These are phyloP conservation scores for Piaya cayana DNA, from an alignment of 2,113 vertebrate species.

Conservation along the genomic window DNA sequence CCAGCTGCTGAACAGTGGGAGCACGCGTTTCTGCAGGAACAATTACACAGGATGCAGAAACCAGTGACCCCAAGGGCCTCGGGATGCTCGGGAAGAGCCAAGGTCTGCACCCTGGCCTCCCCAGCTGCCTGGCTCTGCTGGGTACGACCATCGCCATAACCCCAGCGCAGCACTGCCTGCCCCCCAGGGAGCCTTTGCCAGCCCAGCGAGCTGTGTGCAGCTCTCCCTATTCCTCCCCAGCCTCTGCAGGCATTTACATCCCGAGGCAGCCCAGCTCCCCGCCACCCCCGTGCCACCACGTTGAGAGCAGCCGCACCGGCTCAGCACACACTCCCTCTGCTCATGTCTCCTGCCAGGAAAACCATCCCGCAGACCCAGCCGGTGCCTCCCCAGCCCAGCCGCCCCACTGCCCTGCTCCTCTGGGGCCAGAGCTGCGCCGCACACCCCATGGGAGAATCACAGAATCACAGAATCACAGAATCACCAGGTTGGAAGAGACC, in stretches of 20 bases:
- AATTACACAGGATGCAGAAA: background rate
- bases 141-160: accelerated
- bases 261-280: background rate
- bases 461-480: too few relatives aligned
- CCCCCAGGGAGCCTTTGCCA: background rate
- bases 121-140: background rate
- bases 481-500: too few relatives aligned
- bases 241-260: background rate
- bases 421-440: accelerated
- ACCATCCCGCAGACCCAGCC: background rate
- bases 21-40: accelerated
- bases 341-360: background rate
- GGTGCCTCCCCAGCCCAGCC: background rate
- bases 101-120: background rate
- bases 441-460: accelerated
- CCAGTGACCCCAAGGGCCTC: background rate
- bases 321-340: accelerated
- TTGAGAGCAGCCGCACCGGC: background rate
- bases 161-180: background rate
- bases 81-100: background rate
- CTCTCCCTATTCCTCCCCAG: background rate
- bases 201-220: accelerated
- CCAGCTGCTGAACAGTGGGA: background rate
- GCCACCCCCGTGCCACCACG: background rate
- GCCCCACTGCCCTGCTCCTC: background rate